Base-by-base conservation (phyloP, 2,797 vertebrate genomes). In the Erpetoichthys calabaricus region DNA sequence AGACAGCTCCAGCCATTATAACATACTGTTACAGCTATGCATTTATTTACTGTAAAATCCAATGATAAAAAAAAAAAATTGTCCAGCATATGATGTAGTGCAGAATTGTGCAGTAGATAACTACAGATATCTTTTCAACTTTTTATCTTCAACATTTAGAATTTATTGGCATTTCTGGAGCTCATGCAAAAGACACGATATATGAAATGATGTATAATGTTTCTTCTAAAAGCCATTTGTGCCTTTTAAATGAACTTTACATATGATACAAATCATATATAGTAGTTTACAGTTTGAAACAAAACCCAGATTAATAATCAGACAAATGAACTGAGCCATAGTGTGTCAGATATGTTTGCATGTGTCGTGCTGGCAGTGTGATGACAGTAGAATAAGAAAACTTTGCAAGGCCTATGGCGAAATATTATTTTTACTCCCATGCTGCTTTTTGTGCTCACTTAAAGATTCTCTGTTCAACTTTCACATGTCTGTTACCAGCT, bases 271-370 rank as follows among this genome's bases (percentile, higher is more conserved):
- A 54, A 54, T 2, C 53, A 54, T 54, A 42, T 54, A 8, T 42
- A 8, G 42, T 42, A 41, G 44, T 25, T 54, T 42, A 42, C 10
- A 42, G 5, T 41, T 4, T 54, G 53, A 54, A 54, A 54, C 53
- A 8, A 54, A 25, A 54, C 10, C 53, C 53, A 54, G 53, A 54
- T 54, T 25, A 54, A 54, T 54, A 54, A 54, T 43, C 41, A 54
- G 53, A 43, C 3, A 47, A 47, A 58, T 10, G 60, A 56, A 60
- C 57, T 64, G 59, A 68, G 61, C 55, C 57, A 7, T 57, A 46
- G 45, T 55, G 5, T 8, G 42, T 56, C 56, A 62, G 56, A 65
- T 55, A 53, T 6, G 53, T 59, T 58, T 57, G 60, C 57, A 46
- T 60, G 45, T 53, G 25, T 6, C 45, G 43, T 61, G 57, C 44